phyloP scores from a whole-genome alignment of 2,113 vertebrate genomes.

The Catharus fuscescens region DNA sequence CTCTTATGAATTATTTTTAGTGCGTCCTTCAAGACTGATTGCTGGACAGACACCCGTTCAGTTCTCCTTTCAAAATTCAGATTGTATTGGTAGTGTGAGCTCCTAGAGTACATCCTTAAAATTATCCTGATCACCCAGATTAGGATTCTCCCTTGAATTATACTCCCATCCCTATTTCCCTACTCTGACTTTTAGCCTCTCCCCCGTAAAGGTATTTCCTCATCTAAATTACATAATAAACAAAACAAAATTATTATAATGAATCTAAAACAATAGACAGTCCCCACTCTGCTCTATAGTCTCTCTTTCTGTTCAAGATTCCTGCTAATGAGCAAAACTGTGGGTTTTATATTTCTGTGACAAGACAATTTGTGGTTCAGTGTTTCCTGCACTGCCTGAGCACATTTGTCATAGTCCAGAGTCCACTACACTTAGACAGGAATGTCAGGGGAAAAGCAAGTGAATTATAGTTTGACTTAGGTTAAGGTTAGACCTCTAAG shows the following conservation, averaged over 20 bases:
- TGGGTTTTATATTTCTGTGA: neutral
- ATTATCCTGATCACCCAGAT: neutral
- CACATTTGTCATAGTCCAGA: slow-evolving; percentile 13
- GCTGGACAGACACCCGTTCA: neutral
- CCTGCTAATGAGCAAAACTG: neutral
- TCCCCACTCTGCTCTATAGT: fast-evolving
- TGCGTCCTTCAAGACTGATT: neutral
- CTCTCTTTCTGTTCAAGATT: neutral
- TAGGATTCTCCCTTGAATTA: neutral
- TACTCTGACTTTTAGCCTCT: neutral
- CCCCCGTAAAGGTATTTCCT: neutral
- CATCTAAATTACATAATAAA: neutral
- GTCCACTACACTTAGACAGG: neutral
- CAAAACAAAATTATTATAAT: neutral
- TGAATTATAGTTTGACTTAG: slow-evolving; percentile 33
- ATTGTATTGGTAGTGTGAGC: fast-evolving
- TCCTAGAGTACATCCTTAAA: neutral
- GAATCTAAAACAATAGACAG: neutral
- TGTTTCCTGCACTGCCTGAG: neutral
- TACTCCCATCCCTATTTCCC: neutral
- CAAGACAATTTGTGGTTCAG: neutral
- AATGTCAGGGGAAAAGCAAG: neutral
- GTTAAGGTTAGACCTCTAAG: slow-evolving; percentile 34
- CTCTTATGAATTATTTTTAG: neutral
- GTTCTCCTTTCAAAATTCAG: neutral